Conservation (phyloP, 2,797 vertebrate genomes). For the Pelochelys cantorii region DNA sequence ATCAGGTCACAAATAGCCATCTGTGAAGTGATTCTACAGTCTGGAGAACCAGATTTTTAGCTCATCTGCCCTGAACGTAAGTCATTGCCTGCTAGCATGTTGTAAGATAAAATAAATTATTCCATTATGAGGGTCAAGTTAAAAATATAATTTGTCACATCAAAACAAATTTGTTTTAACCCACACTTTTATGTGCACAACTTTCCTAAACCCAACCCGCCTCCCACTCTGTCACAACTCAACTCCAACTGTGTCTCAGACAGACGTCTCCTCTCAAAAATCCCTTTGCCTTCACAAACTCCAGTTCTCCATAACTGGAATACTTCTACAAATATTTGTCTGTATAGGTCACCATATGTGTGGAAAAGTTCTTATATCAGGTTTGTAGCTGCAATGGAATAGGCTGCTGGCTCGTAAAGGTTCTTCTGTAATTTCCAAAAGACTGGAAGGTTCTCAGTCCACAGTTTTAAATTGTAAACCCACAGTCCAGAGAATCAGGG, state of each 20-base stretch:
- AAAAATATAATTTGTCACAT: background rate
- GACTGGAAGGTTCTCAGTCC: no score
- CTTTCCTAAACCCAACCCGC: background rate
- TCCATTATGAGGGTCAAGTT: background rate
- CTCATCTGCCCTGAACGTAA: constrained; percentile 65
- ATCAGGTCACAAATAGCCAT: constrained; percentile 62
- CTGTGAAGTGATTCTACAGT: constrained; percentile 57
- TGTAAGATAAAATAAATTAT: background rate
- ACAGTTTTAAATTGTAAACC: no score
- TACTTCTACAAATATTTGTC: background rate
- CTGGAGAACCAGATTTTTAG: constrained; percentile 66
- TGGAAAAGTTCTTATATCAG: no score
- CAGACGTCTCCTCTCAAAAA: background rate
- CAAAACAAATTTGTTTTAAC: background rate
- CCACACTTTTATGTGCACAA: background rate
- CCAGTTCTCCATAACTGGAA: background rate
- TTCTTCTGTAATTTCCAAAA: no score
- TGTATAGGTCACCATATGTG: background rate
- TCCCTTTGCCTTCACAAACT: background rate
- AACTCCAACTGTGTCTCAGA: background rate
- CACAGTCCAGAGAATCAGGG: no score
- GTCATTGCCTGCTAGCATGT: constrained; percentile 24
- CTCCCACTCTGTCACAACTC: background rate
- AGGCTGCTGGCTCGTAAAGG: no score
- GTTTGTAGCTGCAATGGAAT: no score